phyloP scores from a whole-genome alignment of 2,888 invertebrate genomes.

The Desoria tigrina region DNA sequence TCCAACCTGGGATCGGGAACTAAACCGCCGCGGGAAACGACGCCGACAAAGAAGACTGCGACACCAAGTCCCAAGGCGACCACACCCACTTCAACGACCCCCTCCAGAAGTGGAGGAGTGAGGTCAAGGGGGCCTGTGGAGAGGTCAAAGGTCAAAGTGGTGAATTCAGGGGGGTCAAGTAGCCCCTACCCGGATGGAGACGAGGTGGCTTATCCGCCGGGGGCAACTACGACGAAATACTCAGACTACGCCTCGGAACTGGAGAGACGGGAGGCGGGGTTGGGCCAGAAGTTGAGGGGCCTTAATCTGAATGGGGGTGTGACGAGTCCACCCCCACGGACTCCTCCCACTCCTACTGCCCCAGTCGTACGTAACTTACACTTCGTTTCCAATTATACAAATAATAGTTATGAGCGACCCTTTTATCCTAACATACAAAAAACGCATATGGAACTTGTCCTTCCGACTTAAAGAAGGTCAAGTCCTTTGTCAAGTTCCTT shows the following conservation, averaged over 20 bases:
- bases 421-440: too few species aligned
- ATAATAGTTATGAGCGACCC: too few species aligned
- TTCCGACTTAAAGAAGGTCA: too few species aligned
- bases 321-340: too few species aligned
- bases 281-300: constrained; percentile 31
- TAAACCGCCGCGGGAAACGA: constrained; percentile 4
- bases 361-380: too few species aligned
- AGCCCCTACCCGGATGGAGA: constrained; percentile 6
- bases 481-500: too few species aligned
- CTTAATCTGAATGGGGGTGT: constrained; percentile 20
- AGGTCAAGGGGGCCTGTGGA: background rate
- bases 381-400: too few species aligned
- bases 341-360: too few species aligned
- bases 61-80: background rate
- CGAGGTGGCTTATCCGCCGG: constrained; percentile 16
- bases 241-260: constrained; percentile 39
- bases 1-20: constrained; percentile 28
- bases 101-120: constrained; percentile 1
- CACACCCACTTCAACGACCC: background rate
- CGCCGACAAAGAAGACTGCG: constrained; percentile 1
- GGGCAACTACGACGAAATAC: constrained; percentile 41
- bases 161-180: background rate
- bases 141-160: background rate
- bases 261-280: constrained; percentile 32
- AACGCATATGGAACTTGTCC: too few species aligned